These are phyloP conservation scores for Gymnogyps californianus DNA, from an alignment of 2,113 vertebrate genomes.

Conservation along the genomic window DNA sequence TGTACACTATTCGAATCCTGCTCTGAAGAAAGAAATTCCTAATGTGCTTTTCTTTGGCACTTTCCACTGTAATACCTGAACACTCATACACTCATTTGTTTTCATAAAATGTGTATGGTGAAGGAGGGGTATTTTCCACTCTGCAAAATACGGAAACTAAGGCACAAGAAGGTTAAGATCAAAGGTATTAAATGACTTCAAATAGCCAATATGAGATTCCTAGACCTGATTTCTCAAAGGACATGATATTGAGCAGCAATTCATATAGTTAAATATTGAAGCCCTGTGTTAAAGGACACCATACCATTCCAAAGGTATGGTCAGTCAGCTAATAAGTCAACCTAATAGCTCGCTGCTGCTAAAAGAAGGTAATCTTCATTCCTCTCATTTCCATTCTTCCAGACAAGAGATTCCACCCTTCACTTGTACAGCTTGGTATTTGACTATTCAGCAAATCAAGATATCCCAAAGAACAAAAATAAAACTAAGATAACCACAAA, in stretches of 20 bases:
- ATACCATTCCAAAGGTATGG: background rate
- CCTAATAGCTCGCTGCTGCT: background rate
- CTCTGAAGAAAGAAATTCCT: background rate
- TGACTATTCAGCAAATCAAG: background rate
- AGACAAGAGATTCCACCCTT: background rate
- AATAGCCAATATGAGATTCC: background rate
- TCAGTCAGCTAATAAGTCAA: background rate
- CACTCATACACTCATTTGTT: background rate
- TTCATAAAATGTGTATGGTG: background rate
- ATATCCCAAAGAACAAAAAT: background rate
- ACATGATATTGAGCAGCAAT: background rate
- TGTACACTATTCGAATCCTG: background rate
- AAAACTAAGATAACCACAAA: background rate
- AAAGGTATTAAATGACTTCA: background rate
- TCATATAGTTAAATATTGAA: background rate
- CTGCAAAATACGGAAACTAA: background rate
- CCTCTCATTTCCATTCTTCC: background rate
- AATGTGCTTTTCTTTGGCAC: background rate
- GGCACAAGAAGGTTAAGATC: background rate
- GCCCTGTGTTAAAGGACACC: background rate
- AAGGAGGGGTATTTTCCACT: background rate
- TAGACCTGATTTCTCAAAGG: background rate
- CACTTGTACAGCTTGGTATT: background rate
- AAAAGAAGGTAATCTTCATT: background rate
- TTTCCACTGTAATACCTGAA: background rate